Base-by-base conservation (phyloP, 30 jellyfish, hydroid and myxozoan species). In the Hydractinia echinata region DNA sequence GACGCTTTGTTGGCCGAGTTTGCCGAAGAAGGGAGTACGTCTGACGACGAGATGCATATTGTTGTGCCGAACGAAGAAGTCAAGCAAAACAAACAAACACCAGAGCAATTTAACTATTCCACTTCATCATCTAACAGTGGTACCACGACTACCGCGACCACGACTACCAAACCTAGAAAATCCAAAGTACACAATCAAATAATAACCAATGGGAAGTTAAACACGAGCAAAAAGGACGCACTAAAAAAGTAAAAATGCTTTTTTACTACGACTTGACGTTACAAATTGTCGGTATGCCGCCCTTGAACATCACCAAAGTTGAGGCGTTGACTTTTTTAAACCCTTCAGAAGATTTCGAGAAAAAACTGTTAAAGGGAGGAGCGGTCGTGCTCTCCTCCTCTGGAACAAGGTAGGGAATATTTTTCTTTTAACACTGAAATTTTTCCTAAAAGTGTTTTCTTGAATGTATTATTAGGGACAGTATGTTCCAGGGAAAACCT, bases 271-370 rank as follows among this genome's bases (percentile, higher is more conserved):
- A 93, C 66, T 56, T 93, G 55, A 81, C 76, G 68, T 67, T 93
- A 16, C 99, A 93, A 67, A 81, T 93, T 10, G 94, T 93, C 52
- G 99, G 99, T 78, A 83, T 81, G 55, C 99, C 99, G 13, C 99
- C 99, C 1, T 94, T 93, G 66, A 93, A 89, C 8, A 80, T 81
- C 82, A 91, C 81, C 58, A 80, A 95, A 66, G 96, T 93, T 73
- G 99, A 93, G 71, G 99, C 96, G 9, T 83, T 64, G 74, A 83
- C 91, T 5, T 93, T 93, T 69, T 78, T 93, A 13, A 92, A 93
- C 60, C 99, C 99, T 3, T 90, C 95, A 49, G 96, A 87, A 54
- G 99, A 93, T 62, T 93, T 93, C 77, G 95, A 93, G 61, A 88
- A 85, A 83, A 83, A 84, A 61, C 88, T 93, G 53, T 88, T 93